Conservation (phyloP, 2,888 invertebrate species). For the Thumatha senex region DNA sequence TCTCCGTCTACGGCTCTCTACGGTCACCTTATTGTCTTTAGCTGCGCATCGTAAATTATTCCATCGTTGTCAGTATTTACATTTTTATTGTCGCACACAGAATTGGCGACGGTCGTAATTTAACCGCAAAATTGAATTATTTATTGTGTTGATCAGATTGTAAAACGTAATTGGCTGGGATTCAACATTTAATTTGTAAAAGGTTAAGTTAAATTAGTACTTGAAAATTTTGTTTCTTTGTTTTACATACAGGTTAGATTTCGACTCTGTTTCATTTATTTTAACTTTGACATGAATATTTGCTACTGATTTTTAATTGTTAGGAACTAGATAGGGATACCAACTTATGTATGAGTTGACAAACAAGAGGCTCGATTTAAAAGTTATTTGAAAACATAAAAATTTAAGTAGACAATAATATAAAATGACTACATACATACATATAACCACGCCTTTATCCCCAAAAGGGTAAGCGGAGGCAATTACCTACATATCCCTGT, state of each 20-base stretch:
- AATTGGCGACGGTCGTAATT: constrained; percentile 71
- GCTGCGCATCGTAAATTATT: constrained; percentile 65
- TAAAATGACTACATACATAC: too few species aligned
- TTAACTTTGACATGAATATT: too few species aligned
- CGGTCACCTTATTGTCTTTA: constrained; percentile 38
- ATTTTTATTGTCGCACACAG: constrained; percentile 78
- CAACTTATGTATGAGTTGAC: too few species aligned
- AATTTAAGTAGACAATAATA: too few species aligned
- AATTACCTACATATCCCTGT: too few species aligned
- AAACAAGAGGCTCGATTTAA: too few species aligned
- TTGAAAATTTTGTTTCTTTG: background rate
- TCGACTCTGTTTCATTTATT: too few species aligned
- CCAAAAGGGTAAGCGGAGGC: too few species aligned
- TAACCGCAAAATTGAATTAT: constrained; percentile 80
- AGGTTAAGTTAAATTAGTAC: constrained; percentile 7
- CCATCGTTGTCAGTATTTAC: constrained; percentile 72
- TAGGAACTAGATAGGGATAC: too few species aligned
- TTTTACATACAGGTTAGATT: background rate
- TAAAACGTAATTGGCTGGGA: constrained; percentile 57
- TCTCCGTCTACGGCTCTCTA: constrained; percentile 12
- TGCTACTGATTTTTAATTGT: too few species aligned
- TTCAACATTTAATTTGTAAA: constrained; percentile 14
- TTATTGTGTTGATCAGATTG: constrained; percentile 63
- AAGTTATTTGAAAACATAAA: too few species aligned
- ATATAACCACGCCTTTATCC: too few species aligned